Evolutionary conservation across 2,113 vertebrate genomes (phyloP).

Genomic region (Syngnathus typhle): DNA sequence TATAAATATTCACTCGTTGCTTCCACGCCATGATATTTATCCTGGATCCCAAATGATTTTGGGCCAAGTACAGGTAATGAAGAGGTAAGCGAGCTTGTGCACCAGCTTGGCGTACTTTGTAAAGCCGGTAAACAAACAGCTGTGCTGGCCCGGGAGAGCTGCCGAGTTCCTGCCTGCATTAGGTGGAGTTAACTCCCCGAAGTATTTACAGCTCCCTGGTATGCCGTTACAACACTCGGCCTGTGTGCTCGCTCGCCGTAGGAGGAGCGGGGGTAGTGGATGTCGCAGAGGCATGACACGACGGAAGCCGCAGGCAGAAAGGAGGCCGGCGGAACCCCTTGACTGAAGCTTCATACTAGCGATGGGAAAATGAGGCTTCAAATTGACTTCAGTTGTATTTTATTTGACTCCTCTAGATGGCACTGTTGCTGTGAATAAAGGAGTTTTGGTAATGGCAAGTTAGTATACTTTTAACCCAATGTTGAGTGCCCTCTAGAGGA

Average conservation of each 20-base stretch:
- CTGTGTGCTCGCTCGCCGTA: slow-evolving; percentile 30
- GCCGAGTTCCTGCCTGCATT: slow-evolving; percentile 60
- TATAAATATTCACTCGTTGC: background rate
- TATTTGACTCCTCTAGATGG: background rate
- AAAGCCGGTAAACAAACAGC: slow-evolving; percentile 64
- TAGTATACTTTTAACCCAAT: too few relatives aligned
- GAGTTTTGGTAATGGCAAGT: too few relatives aligned
- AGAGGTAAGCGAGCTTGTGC: slow-evolving; percentile 11
- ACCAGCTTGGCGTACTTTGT: slow-evolving; percentile 38
- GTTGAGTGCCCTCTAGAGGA: too few relatives aligned
- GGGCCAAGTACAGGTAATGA: too few relatives aligned
- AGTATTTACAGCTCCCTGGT: slow-evolving; percentile 70
- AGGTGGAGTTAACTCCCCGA: slow-evolving; percentile 66
- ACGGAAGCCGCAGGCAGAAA: slow-evolving; percentile 45
- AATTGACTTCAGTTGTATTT: background rate
- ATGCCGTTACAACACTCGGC: slow-evolving; percentile 60
- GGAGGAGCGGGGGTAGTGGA: slow-evolving; percentile 25
- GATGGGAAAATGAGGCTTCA: too few relatives aligned
- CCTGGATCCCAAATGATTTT: too few relatives aligned
- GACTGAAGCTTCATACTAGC: slow-evolving; percentile 16
- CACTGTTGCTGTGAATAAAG: too few relatives aligned
- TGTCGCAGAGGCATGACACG: slow-evolving; percentile 51
- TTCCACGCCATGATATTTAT: background rate
- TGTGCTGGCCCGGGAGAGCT: slow-evolving; percentile 57
- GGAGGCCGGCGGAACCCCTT: slow-evolving; percentile 45